Conservation (phyloP, 2,113 vertebrate species). For the Polypterus senegalus region DNA sequence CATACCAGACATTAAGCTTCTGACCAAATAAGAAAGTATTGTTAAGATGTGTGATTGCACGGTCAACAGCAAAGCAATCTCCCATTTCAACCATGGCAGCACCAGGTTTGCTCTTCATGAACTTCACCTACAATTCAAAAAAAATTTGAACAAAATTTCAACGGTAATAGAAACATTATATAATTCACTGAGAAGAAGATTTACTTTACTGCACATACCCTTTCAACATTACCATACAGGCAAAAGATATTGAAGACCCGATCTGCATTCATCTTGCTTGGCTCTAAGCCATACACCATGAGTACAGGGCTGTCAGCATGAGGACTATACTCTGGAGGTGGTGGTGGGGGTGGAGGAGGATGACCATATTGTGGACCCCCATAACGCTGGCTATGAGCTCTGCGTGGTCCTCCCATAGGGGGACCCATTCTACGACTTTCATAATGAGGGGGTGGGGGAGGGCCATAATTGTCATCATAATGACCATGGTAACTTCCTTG, state of each 20-base stretch:
- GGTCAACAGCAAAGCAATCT: constrained; percentile 82
- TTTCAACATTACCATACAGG: constrained; percentile 80
- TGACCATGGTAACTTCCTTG: constrained; percentile 70
- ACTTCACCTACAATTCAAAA: constrained; percentile 61
- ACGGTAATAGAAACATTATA: neutral
- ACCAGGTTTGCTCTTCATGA: constrained; percentile 93
- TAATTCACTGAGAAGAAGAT: no score
- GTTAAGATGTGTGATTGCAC: constrained; percentile 84
- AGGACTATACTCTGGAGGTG: constrained; percentile 66
- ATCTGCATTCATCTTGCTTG: constrained; percentile 77
- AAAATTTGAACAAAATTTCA: neutral
- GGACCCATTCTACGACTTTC: constrained; percentile 78
- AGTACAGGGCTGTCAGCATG: constrained; percentile 81
- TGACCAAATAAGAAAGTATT: constrained; percentile 88
- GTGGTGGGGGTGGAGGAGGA: constrained; percentile 55
- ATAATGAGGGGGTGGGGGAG: constrained; percentile 66
- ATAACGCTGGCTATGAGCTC: constrained; percentile 65
- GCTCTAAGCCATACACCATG: constrained; percentile 84
- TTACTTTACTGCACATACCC: constrained; percentile 44
- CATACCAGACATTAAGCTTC: constrained; percentile 86
- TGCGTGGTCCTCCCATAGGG: constrained; percentile 60
- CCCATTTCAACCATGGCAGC: constrained; percentile 95
- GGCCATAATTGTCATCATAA: constrained; percentile 76
- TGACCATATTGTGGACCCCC: constrained; percentile 63
- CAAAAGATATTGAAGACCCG: constrained; percentile 87